Base-by-base conservation (phyloP, 2,797 vertebrate species). In the Pogoniulus pusillus region DNA sequence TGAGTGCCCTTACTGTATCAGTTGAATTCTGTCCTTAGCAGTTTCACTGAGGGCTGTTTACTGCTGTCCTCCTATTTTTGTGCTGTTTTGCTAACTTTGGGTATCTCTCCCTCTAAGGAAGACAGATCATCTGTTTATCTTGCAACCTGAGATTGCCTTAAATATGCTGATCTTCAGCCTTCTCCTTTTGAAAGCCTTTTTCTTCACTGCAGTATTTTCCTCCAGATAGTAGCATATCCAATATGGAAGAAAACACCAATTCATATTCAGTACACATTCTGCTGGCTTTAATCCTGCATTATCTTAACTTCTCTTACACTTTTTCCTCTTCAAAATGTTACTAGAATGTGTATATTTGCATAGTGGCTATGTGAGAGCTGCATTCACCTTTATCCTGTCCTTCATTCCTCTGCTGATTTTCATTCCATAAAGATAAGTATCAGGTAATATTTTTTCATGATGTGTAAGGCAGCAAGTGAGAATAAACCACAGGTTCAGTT, bases 241-340 rank as follows among this genome's bases (percentile, higher is more conserved):
- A 12, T 71, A 70, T 6, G 22, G 19, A 2, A 41, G 53, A 83
- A 70, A 69, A 57, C 4, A 1, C 0, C 0, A 0, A 16, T 72
- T 85, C 69, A 54, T 24, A 82, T 78, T 75, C 70, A 51, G 9
- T 58, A 49, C 0, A 0, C 35, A 37, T 93, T 89, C 53, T 81
- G 12, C 66, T 91, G 34, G 19, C 47, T 60, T 77, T 93, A 84
- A 87, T 86, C 49, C 49, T 78, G 6, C 32, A 39, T 79, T 64
- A 57, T 87, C 47, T 71, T 81, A 35, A 35, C 73, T 94, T 94
- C 74, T 62, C 27, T 89, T 87, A 32, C 16, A 27, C 10, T 80
- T 71, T 12, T 87, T 85, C 45, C 51, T 66, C 47, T 90, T 79
- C 51, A 66, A 0, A 59, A 54, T 57, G 22, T 55, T 76, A 51